Percentiles rank a stretch among this genome's conserved stretches.
phyloP scores from a whole-genome alignment of 2,113 vertebrate genomes.

The Xenopus laevis region DNA sequence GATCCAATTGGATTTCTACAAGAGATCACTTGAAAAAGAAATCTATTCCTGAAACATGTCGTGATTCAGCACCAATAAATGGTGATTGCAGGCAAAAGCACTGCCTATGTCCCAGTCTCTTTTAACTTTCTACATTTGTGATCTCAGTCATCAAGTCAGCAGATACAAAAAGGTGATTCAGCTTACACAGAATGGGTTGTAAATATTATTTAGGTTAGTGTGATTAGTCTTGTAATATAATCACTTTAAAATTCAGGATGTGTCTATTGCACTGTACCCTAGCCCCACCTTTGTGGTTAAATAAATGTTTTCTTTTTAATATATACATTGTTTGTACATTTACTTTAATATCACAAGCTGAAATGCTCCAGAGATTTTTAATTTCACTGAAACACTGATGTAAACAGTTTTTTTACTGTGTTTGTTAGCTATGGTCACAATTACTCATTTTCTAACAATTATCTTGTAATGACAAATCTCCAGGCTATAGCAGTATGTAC shows the following conservation, averaged over 20 bases:
- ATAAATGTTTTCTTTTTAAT: conserved; percentile 15
- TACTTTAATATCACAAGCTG: conserved; percentile 32
- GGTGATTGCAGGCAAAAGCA: no score
- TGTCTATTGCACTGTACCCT: neutral
- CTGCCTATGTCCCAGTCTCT: no score
- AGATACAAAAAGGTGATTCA: no score
- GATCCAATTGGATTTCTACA: no score
- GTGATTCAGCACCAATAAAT: no score
- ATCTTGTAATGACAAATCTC: conserved; percentile 14
- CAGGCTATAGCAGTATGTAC: neutral
- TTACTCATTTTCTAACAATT: conserved; percentile 38
- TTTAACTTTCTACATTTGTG: no score
- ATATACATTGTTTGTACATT: conserved; percentile 24
- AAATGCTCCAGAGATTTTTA: conserved; percentile 30
- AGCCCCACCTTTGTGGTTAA: neutral
- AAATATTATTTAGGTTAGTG: no score
- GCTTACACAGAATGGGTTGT: no score
- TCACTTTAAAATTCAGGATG: neutral
- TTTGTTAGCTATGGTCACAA: conserved; percentile 33
- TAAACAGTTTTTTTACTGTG: conserved; percentile 31
- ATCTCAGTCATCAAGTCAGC: no score
- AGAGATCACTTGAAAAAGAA: no score
- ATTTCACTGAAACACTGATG: conserved; percentile 35
- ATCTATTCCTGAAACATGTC: no score
- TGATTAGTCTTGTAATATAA: no score